phyloP scores from a whole-genome alignment of 92 coral and sea anemone species.

The Zoanthus gigantus region DNA sequence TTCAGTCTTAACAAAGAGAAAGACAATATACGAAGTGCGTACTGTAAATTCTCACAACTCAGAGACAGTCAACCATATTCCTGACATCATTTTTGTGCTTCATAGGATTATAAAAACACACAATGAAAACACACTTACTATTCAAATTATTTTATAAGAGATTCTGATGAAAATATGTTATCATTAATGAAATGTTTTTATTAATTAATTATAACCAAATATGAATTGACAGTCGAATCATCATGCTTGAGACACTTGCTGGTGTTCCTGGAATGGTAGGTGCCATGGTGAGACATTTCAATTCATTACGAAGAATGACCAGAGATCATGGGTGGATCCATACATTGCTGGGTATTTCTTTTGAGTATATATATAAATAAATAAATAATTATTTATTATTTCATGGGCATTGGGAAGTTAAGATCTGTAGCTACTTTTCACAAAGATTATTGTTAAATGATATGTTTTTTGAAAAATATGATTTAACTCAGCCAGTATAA shows the following conservation, averaged over 20 bases:
- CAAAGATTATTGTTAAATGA: no score
- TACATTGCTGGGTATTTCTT: slow-evolving; percentile 81
- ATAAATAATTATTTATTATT: no score
- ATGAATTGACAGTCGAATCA: slow-evolving; percentile 79
- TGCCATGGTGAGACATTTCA: slow-evolving; percentile 97
- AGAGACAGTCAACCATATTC: no score
- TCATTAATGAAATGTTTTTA: background rate
- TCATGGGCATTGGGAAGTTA: no score
- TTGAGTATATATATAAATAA: background rate
- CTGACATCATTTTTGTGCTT: no score
- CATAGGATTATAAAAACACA: background rate
- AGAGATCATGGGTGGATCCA: slow-evolving; percentile 99
- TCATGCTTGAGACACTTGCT: slow-evolving; percentile 97
- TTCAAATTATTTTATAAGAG: no score
- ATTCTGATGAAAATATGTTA: background rate
- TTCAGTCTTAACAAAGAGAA: no score
- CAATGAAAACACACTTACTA: background rate
- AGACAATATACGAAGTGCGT: no score
- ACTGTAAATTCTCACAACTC: no score
- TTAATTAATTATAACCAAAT: background rate
- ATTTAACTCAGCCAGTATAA: no score
- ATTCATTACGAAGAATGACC: slow-evolving; percentile 86
- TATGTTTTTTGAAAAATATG: no score
- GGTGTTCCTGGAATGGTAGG: slow-evolving; percentile 99
- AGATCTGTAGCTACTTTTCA: no score